phyloP scores from a whole-genome alignment of 2,888 invertebrate species.

The Perithous albicinctus region DNA sequence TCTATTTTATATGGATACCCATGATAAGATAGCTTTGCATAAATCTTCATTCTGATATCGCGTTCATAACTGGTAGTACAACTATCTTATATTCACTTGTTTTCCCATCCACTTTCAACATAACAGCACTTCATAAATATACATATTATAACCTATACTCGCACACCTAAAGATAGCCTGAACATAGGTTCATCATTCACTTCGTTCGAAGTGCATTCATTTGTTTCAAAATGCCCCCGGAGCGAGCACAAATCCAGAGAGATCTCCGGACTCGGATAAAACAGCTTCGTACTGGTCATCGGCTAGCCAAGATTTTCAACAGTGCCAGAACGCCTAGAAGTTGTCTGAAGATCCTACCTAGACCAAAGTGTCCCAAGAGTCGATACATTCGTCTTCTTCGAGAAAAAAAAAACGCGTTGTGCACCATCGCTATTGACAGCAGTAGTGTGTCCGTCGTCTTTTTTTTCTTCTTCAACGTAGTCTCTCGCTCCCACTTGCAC shows the following conservation, averaged over 20 bases:
- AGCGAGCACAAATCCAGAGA: constrained; percentile 52
- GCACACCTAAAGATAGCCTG: constrained; percentile 52
- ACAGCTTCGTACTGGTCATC: neutral
- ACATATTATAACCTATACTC: neutral
- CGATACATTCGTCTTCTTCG: constrained; percentile 60
- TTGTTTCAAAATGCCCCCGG: constrained; percentile 71
- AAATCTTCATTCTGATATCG: too few relatives aligned
- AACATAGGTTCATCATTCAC: constrained; percentile 50
- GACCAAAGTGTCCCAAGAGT: constrained; percentile 39
- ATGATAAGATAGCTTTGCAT: too few relatives aligned
- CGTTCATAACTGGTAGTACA: too few relatives aligned
- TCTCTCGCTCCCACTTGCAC: constrained; percentile 52
- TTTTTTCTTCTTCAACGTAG: constrained; percentile 8
- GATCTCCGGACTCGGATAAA: constrained; percentile 11
- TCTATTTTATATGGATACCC: too few relatives aligned
- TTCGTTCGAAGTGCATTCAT: constrained; percentile 71
- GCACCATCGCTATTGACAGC: constrained; percentile 23
- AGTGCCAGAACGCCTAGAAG: neutral
- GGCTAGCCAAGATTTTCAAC: neutral
- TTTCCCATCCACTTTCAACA: neutral
- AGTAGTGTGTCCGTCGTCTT: constrained; percentile 39
- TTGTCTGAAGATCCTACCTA: constrained; percentile 55
- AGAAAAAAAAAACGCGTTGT: constrained; percentile 23
- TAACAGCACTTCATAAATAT: neutral
- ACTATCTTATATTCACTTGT: neutral